phyloP scores from a whole-genome alignment of 1,140 invertebrate genomes.

The Philaenus spumarius region DNA sequence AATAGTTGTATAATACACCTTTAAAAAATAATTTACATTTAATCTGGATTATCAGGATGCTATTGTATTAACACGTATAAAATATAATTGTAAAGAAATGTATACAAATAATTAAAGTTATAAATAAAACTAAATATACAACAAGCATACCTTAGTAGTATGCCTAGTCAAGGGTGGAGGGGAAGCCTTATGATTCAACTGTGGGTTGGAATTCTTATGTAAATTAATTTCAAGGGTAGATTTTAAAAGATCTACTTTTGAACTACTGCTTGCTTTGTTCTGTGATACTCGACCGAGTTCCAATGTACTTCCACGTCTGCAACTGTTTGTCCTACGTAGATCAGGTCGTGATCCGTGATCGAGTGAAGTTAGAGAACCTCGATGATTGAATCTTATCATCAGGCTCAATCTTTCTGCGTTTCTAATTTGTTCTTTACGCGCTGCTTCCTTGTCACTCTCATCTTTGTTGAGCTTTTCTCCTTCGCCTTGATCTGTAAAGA shows the following conservation, averaged over 20 bases:
- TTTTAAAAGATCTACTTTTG: slow-evolving; percentile 23
- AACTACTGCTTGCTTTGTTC: slow-evolving; percentile 12
- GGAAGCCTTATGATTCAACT: slow-evolving; percentile 21
- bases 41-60: too few relatives aligned
- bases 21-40: too few relatives aligned
- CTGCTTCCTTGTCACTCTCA: slow-evolving; percentile 25
- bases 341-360: slow-evolving; percentile 13
- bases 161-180: slow-evolving; percentile 14
- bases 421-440: slow-evolving; percentile 18
- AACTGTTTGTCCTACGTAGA: slow-evolving; percentile 13
- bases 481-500: slow-evolving; percentile 46
- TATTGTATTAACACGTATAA: too few relatives aligned
- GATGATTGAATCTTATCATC: slow-evolving; percentile 63
- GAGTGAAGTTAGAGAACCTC: slow-evolving; percentile 57
- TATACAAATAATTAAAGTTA: too few relatives aligned
- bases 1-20: too few relatives aligned
- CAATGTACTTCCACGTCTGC: slow-evolving; percentile 26
- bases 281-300: slow-evolving; percentile 17
- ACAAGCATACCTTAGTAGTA: slow-evolving; percentile 16
- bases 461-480: slow-evolving; percentile 46
- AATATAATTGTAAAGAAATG: too few relatives aligned
- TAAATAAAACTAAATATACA: neutral
- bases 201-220: slow-evolving; percentile 25
- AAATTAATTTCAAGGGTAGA: slow-evolving; percentile 24
- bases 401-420: slow-evolving; percentile 55